phyloP scores from a whole-genome alignment of 2,888 invertebrate genomes.

The Eilema sororculum region DNA sequence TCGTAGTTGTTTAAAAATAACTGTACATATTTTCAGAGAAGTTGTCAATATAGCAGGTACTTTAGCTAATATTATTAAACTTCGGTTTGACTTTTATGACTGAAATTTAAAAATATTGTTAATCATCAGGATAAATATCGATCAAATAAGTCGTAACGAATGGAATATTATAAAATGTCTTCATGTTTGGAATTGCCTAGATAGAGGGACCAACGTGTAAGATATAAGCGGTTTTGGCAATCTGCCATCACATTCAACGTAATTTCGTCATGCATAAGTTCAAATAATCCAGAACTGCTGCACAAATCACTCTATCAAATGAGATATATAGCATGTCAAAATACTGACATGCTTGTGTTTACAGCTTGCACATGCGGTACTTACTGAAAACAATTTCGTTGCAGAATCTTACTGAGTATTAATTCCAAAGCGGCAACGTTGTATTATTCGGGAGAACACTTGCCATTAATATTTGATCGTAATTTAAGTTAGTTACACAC shows the following conservation, averaged over 20 bases:
- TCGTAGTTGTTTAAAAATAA: too few species aligned
- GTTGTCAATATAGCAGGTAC: too few species aligned
- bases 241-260: not conserved
- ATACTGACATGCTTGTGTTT: conserved; percentile 4
- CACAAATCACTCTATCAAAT: conserved; percentile 12
- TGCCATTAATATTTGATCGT: conserved; percentile 70
- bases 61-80: too few species aligned
- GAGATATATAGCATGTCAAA: conserved; percentile 16
- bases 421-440: conserved; percentile 39
- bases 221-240: not conserved
- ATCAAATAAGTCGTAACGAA: too few species aligned
- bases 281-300: conserved; percentile 13
- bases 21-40: too few species aligned
- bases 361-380: conserved; percentile 25
- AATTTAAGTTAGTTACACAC: conserved; percentile 71
- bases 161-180: too few species aligned
- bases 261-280: conserved; percentile 17
- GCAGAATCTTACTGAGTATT: conserved; percentile 32
- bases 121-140: too few species aligned
- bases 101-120: too few species aligned
- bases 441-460: conserved; percentile 41
- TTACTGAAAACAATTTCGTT: conserved; percentile 38
- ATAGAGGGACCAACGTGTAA: not conserved
- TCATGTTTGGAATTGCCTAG: not conserved
- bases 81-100: too few species aligned